Evolutionary conservation across 2,888 invertebrate species (phyloP).

Genomic region (Aphodius sticticus): DNA sequence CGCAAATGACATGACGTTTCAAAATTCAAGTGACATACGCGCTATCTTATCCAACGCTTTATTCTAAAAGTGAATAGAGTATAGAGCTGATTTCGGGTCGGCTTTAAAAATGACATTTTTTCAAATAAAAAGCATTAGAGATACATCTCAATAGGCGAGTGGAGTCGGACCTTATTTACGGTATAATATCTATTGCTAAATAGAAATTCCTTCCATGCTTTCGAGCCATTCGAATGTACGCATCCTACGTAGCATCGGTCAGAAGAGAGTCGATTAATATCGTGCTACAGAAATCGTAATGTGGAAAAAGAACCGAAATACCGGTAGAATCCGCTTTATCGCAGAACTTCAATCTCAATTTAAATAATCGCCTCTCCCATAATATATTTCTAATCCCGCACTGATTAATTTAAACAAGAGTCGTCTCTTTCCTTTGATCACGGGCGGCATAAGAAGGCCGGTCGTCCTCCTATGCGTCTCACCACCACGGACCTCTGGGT

Average conservation of each 20-base stretch:
- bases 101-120: no score
- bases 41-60: no score
- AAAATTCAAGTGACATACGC: no score
- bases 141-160: no score
- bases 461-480: not conserved
- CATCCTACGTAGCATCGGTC: not conserved
- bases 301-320: slow-evolving; percentile 9
- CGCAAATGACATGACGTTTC: no score
- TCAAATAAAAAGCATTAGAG: no score
- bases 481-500: not conserved
- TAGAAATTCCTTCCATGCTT: not conserved
- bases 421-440: slow-evolving; percentile 53
- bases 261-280: not conserved
- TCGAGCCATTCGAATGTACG: not conserved
- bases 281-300: not conserved
- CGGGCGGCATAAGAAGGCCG: slow-evolving; percentile 8
- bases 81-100: no score
- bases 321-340: slow-evolving; percentile 44
- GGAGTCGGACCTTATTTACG: not conserved
- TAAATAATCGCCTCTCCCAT: slow-evolving; percentile 53
- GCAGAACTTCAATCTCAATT: slow-evolving; percentile 55
- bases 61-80: no score
- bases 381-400: slow-evolving; percentile 55
- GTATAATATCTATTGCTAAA: not conserved
- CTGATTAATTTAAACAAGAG: slow-evolving; percentile 55